Conservation (phyloP, 1,140 invertebrate genomes). For the Drosophila gunungcola region DNA sequence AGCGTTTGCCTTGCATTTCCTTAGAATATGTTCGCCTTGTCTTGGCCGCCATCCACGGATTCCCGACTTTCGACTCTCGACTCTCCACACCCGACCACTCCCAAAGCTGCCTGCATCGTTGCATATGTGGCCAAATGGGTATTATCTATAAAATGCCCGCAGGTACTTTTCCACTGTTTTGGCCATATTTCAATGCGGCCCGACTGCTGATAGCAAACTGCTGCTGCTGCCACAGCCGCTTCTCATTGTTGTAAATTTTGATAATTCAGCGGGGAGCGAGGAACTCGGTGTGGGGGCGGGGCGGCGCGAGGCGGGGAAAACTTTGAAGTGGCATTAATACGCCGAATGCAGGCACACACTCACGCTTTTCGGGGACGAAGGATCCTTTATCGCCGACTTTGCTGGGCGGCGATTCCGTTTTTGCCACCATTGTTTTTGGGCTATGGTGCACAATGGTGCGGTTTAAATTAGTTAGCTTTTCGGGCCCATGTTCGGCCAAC, state of each 20-base stretch:
- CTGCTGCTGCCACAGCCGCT: constrained; percentile 38
- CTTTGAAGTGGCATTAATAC: constrained; percentile 80
- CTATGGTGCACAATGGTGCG: constrained; percentile 72
- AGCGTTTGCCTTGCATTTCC: constrained; percentile 53
- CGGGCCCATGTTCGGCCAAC: constrained; percentile 10
- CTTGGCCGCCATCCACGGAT: constrained; percentile 5
- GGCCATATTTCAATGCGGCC: constrained; percentile 76
- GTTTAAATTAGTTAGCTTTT: constrained; percentile 81
- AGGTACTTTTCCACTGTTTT: constrained; percentile 74
- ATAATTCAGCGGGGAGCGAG: constrained; percentile 60
- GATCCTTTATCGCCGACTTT: constrained; percentile 59
- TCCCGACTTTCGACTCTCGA: neutral
- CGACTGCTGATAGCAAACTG: constrained; percentile 73
- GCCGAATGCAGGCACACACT: constrained; percentile 58
- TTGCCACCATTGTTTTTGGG: constrained; percentile 67
- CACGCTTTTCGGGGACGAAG: constrained; percentile 9
- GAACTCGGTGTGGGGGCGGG: neutral
- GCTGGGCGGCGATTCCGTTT: constrained; percentile 45
- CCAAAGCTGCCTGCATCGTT: neutral
- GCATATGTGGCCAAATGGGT: constrained; percentile 60
- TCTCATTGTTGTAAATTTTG: constrained; percentile 79
- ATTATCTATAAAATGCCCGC: constrained; percentile 81
- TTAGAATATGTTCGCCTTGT: constrained; percentile 51
- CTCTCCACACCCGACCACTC: neutral
- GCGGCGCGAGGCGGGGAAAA: constrained; percentile 25